A percentile compares a stretch with the other conserved stretches of the same genome.
Evolutionary conservation across 1,140 invertebrate species (phyloP).

Genomic region (Rhopalosiphum maidis): DNA sequence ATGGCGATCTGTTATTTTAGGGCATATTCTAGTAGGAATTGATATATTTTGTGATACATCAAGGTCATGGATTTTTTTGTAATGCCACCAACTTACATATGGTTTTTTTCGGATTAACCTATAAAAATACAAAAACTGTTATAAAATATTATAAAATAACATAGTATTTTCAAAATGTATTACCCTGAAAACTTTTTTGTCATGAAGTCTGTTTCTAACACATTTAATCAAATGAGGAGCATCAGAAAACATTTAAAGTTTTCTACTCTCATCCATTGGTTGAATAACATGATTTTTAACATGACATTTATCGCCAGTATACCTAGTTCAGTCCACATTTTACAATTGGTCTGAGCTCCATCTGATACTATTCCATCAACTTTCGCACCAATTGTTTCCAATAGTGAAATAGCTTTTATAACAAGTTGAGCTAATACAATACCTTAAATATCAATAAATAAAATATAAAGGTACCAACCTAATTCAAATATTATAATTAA

Average conservation of each 20-base stretch:
- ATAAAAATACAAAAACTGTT: too few relatives aligned
- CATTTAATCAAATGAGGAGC: neutral
- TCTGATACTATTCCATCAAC: slow-evolving; percentile 18
- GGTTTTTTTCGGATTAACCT: neutral
- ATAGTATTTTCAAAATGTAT: neutral
- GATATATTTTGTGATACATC: neutral
- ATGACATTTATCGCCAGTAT: neutral
- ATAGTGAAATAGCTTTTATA: too few relatives aligned
- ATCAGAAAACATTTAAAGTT: neutral
- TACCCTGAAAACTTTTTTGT: neutral
- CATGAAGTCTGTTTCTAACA: neutral
- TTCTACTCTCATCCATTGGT: neutral
- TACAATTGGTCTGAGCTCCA: neutral
- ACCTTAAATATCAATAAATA: neutral
- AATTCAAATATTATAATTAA: neutral
- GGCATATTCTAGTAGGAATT: neutral
- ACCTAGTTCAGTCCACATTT: neutral
- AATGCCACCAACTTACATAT: neutral
- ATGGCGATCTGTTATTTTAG: neutral
- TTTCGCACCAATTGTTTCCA: neutral
- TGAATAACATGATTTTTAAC: neutral
- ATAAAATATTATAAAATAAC: too few relatives aligned
- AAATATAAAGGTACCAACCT: neutral
- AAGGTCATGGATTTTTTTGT: neutral
- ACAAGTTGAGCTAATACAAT: neutral